Evolutionary conservation across 2,113 vertebrate genomes (phyloP).

Genomic region (Xenopus laevis): DNA sequence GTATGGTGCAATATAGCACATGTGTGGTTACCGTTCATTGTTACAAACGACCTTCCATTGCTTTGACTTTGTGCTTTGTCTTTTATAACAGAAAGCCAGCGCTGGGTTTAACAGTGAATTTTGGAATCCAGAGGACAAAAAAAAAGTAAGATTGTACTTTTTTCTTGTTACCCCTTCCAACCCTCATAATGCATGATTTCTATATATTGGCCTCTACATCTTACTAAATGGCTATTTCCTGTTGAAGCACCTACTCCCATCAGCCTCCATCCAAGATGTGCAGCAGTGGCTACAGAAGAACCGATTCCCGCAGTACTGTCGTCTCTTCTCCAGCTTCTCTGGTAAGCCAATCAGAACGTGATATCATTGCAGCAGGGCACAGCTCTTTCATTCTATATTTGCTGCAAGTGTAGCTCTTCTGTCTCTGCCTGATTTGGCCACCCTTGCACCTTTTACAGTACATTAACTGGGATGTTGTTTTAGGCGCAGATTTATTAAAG

Average conservation of each 20-base stretch:
- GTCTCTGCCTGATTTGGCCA: no score
- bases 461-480: constrained; percentile 39
- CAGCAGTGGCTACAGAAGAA: constrained; percentile 90
- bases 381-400: no score
- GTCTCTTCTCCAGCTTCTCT: constrained; percentile 87
- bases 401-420: no score
- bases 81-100: constrained; percentile 6
- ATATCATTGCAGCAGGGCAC: no score
- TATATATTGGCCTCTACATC: constrained; percentile 59
- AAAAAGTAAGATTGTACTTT: constrained; percentile 1
- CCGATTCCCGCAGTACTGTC: constrained; percentile 86
- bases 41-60: no score
- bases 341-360: constrained; percentile 61
- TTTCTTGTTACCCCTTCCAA: no score
- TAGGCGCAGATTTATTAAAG: constrained; percentile 88
- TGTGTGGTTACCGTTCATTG: no score
- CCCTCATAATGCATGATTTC: constrained; percentile 54
- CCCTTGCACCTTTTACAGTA: no score
- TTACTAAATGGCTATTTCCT: constrained; percentile 57
- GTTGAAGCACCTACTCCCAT: constrained; percentile 83
- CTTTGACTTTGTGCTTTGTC: background rate
- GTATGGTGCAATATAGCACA: constrained; percentile 60
- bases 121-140: constrained; percentile 31
- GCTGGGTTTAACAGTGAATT: constrained; percentile 7
- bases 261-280: constrained; percentile 80